Conservation (phyloP, 1,140 invertebrate genomes). For the Teleogryllus occipitalis region DNA sequence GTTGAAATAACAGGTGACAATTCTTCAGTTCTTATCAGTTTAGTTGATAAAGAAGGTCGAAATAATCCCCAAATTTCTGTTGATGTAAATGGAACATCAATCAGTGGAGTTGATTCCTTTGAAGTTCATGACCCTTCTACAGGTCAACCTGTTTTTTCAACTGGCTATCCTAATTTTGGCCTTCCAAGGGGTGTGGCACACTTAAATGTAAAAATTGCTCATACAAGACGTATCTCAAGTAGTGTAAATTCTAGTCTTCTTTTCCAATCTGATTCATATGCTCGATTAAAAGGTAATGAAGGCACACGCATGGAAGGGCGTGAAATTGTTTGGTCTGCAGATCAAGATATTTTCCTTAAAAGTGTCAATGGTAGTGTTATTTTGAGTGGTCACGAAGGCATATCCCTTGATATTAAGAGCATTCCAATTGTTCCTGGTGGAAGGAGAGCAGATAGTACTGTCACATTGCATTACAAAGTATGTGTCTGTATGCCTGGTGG, state of each 20-base stretch:
- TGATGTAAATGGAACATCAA: conserved; percentile 50
- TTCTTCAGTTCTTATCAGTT: conserved; percentile 48
- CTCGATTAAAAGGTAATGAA: conserved; percentile 32
- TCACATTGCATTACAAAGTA: conserved; percentile 63
- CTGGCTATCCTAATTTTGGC: conserved; percentile 59
- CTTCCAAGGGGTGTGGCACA: conserved; percentile 57
- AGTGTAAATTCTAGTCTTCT: conserved; percentile 57
- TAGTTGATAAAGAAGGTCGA: conserved; percentile 39
- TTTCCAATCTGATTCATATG: conserved; percentile 51
- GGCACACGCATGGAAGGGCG: conserved; percentile 50
- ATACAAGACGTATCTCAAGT: conserved; percentile 62
- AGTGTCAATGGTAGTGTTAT: conserved; percentile 70
- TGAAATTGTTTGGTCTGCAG: conserved; percentile 57
- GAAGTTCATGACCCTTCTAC: conserved; percentile 55
- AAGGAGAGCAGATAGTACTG: conserved; percentile 32
- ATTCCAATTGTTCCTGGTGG: conserved; percentile 55
- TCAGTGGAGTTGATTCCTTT: conserved; percentile 59
- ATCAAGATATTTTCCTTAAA: conserved; percentile 68
- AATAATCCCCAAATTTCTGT: conserved; percentile 40
- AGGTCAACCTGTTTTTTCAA: conserved; percentile 62
- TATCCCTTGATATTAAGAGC: conserved; percentile 61
- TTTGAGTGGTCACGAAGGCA: conserved; percentile 57
- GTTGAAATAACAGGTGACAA: conserved; percentile 57
- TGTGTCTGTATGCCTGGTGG: conserved; percentile 83
- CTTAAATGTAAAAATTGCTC: conserved; percentile 55